These are phyloP conservation scores for Schizotus pectinicornis DNA, from an alignment of 2,888 invertebrate genomes.

Conservation along the genomic window DNA sequence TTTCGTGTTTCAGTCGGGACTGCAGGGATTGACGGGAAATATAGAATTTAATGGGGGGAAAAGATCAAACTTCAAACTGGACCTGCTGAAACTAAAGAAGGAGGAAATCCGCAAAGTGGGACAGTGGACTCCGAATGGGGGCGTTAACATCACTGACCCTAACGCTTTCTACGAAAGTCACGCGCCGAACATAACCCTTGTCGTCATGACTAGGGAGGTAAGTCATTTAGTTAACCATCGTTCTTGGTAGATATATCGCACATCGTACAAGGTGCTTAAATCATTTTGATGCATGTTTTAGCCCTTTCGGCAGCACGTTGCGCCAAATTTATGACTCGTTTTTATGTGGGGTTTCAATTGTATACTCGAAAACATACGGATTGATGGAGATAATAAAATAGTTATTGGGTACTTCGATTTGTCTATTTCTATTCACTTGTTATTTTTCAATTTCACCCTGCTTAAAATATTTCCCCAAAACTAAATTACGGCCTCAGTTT, in stretches of 20 bases:
- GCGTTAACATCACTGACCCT: slow-evolving; percentile 83
- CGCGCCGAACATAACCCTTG: slow-evolving; percentile 83
- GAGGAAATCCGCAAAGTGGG: slow-evolving; percentile 83
- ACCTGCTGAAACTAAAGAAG: slow-evolving; percentile 80
- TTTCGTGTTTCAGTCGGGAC: slow-evolving; percentile 67
- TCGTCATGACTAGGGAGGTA: slow-evolving; percentile 91
- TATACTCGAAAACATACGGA: too few species aligned
- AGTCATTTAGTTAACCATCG: slow-evolving; percentile 39
- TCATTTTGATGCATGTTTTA: slow-evolving; percentile 22
- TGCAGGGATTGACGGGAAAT: slow-evolving; percentile 86
- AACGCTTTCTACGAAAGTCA: slow-evolving; percentile 85
- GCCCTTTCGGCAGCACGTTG: background rate
- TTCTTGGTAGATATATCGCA: slow-evolving; percentile 9
- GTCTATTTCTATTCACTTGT: too few species aligned
- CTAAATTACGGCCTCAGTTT: too few species aligned
- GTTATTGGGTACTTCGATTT: too few species aligned
- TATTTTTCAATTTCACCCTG: too few species aligned
- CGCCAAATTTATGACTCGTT: background rate
- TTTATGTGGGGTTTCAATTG: background rate
- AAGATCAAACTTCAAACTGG: slow-evolving; percentile 83
- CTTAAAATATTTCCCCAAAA: too few species aligned
- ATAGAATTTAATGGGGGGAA: slow-evolving; percentile 87
- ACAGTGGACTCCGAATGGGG: slow-evolving; percentile 76
- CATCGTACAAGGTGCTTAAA: slow-evolving; percentile 13
- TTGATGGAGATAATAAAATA: too few species aligned